Base-by-base conservation (phyloP, 2,888 invertebrate species). In the Coremacera marginata region DNA sequence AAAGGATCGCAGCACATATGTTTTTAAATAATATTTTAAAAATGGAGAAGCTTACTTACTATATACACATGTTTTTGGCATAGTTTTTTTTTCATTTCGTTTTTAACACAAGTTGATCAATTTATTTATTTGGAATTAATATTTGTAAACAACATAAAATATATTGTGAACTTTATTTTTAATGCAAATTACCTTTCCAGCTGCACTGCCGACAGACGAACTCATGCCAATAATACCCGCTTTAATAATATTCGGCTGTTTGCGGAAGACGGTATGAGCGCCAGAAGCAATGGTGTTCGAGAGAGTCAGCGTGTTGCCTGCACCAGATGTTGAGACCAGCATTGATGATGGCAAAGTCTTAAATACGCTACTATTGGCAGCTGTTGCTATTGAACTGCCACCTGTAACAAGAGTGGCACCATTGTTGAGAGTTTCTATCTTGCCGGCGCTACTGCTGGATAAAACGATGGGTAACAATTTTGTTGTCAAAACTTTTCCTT, bases 401-500 rank as follows among this genome's bases (percentile, higher is more conserved):
- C 78, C 78, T 0, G 77, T 78, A 34, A 81, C 67, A 49, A 81
- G 71, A 25, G 81, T 77, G 7, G 81, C 76, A 14, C 81, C 79
- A 68, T 79, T 82, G 65, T 79, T 82, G 7, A 79, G 57, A 27
- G 78, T 78, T 65, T 80, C 80, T 22, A 82, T 77, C 70, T 81
- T 76, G n/a, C 70, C 67, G 34, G 70, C 72, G 22, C 71, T 57
- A 0, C 77, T 27, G 9, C 79, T 78, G 37, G 77, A 27, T 57
- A 82, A 75, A 14, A 81, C 79, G 51, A 84, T 51, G 3, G 84
- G 86, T 68, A 80, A 82, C 62, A 84, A 65, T 79, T 83, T 85
- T 55, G 84, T 83, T n/a, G 84, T 84, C 63, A 85, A 67, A 8
- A 85, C 83, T 77, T 84, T 85, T 5, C 83, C 82, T 60, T 85